Evolutionary conservation across 2,888 invertebrate genomes (phyloP).

Genomic region (Eupsilia transversa): DNA sequence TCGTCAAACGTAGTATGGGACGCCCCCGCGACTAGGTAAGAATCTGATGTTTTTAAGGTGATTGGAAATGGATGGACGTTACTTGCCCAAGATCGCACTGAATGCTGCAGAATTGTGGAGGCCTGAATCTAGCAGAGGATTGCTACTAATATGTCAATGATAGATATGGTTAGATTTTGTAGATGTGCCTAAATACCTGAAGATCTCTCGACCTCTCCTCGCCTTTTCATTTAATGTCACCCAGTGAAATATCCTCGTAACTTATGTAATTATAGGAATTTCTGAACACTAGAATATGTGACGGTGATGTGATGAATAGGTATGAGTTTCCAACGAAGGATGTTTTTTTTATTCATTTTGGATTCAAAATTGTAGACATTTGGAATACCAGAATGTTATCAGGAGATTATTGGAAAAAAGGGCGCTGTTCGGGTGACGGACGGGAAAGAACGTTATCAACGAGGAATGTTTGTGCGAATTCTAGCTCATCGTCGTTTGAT

Average conservation of each 20-base stretch:
- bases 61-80: not conserved
- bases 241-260: not conserved
- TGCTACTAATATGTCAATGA: not conserved
- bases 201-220: not conserved
- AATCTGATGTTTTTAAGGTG: not conserved
- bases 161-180: not conserved
- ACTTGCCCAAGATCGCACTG: not conserved
- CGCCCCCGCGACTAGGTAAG: no score
- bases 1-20: not conserved
- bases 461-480: slow-evolving; percentile 51
- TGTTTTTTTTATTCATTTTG: not conserved
- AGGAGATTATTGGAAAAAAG: slow-evolving; percentile 26
- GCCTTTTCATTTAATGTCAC: not conserved
- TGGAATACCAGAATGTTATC: slow-evolving; percentile 39
- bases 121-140: not conserved
- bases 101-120: not conserved
- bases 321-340: not conserved
- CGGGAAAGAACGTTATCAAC: slow-evolving; percentile 56
- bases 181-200: not conserved
- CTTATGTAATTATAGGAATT: no score
- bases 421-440: slow-evolving; percentile 37
- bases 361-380: not conserved
- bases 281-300: not conserved
- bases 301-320: not conserved
- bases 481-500: slow-evolving; percentile 43